Base-by-base conservation (phyloP, 2,888 invertebrate genomes). In the Chloromyia formosa region DNA sequence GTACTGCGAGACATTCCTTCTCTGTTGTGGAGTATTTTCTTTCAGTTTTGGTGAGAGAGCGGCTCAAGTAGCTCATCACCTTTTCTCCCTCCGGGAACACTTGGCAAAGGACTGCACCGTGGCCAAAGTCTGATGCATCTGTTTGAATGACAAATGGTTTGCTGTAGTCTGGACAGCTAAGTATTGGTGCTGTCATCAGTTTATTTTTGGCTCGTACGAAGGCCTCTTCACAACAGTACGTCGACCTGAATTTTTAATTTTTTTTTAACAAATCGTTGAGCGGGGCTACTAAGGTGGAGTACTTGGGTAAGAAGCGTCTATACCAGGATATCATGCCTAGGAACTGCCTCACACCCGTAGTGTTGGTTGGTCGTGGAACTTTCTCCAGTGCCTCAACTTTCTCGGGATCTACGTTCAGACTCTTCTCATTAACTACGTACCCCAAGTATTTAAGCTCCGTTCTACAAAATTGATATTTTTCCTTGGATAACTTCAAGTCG, bases 21-120 rank as follows among this genome's bases (percentile, higher is more conserved):
- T n/a, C n/a, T n/a, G n/a, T n/a, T n/a, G n/a, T n/a, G n/a, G n/a
- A n/a, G n/a, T n/a, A n/a, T n/a, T n/a, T n/a, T n/a, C n/a, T n/a
- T n/a, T n/a, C n/a, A n/a, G 53, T 23, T 4, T 18, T 58, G 22
- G 58, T 66, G 4, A 74, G 20, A 5, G 64, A 62, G 5, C 64
- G 40, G 20, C 64, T 64, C 14, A 62, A 49, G 40, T 78, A 78
- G 1, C 74, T 74, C 7, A 79, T 75, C 1, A 78, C 75, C 20
- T 69, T 45, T 40, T 79, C 79, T 18, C 66, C 42, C 0, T 76
- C 71, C 0, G 77, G 54, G 5, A 74, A 75, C 7, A 5, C 14
- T 18, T 74, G 66, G 5, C 22, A 20, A 4, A 74, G 16, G 14
- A 68, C 66, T 16, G 69, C 74, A 4, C 69, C 69, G 18, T 58